Evolutionary conservation across 2,888 invertebrate species (phyloP).

Genomic region (Listrodromus nycthemerus): DNA sequence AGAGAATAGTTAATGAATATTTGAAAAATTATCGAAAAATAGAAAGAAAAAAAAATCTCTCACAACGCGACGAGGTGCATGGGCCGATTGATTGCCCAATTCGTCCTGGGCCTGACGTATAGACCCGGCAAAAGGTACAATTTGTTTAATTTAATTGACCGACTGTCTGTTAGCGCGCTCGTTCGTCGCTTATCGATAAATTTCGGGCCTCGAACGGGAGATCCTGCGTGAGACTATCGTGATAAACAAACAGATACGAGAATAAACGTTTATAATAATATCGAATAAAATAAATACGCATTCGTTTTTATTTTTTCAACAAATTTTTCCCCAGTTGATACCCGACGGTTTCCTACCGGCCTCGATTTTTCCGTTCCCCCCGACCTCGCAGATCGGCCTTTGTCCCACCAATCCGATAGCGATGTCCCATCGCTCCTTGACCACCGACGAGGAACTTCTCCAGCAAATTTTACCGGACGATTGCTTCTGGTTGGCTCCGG

Average conservation of each 20-base stretch:
- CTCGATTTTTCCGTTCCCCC: slow-evolving; percentile 76
- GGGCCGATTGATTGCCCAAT: slow-evolving; percentile 35
- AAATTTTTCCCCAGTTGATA: slow-evolving; percentile 71
- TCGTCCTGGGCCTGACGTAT: slow-evolving; percentile 47
- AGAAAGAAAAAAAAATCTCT: slow-evolving; percentile 7
- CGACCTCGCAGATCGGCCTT: slow-evolving; percentile 67
- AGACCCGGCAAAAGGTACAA: slow-evolving; percentile 11
- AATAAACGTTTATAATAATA: slow-evolving; percentile 68
- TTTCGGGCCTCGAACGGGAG: slow-evolving; percentile 6
- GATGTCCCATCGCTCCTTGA: slow-evolving; percentile 45
- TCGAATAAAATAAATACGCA: slow-evolving; percentile 30
- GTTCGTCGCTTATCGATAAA: neutral
- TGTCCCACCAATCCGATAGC: slow-evolving; percentile 69
- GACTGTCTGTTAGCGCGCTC: slow-evolving; percentile 35
- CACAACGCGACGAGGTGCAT: slow-evolving; percentile 3
- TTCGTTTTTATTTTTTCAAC: slow-evolving; percentile 20
- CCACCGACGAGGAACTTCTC: slow-evolving; percentile 71
- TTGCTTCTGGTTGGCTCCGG: slow-evolving; percentile 76
- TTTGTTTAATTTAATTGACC: slow-evolving; percentile 45
- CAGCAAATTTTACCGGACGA: slow-evolving; percentile 74
- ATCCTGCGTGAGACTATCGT: slow-evolving; percentile 48
- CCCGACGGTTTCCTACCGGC: slow-evolving; percentile 76
- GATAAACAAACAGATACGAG: slow-evolving; percentile 35
- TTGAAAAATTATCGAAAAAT: slow-evolving; percentile 1
- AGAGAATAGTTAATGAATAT: neutral